Evolutionary conservation across 2,797 vertebrate species (phyloP).

Genomic region (Odontamblyopus lacepedii): DNA sequence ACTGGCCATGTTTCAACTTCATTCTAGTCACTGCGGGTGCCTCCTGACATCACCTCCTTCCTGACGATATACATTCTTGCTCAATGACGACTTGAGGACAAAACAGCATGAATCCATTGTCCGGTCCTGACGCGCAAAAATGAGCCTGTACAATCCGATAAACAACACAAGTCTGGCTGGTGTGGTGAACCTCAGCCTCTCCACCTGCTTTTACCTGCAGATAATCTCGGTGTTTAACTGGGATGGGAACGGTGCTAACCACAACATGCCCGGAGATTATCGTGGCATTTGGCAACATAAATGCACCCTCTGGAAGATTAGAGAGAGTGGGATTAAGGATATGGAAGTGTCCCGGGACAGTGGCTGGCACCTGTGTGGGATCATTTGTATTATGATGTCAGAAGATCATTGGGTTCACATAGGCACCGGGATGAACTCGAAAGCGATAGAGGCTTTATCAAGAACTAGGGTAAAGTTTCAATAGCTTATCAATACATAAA

Average conservation of each 20-base stretch:
- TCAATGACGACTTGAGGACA: slow-evolving; percentile 9
- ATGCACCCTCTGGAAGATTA: slow-evolving; percentile 43
- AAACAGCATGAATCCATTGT: slow-evolving; percentile 33
- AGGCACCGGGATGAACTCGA: not conserved
- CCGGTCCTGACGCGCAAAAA: slow-evolving; percentile 13
- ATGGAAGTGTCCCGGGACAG: slow-evolving; percentile 43
- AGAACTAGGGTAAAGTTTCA: not conserved
- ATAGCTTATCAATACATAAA: no score
- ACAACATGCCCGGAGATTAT: slow-evolving; percentile 49
- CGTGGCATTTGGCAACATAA: slow-evolving; percentile 60
- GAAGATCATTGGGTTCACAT: slow-evolving; percentile 19
- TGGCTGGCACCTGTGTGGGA: slow-evolving; percentile 25
- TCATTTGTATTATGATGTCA: slow-evolving; percentile 38
- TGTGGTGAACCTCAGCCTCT: slow-evolving; percentile 11
- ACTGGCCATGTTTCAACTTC: not conserved
- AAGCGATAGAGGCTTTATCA: not conserved
- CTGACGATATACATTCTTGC: slow-evolving; percentile 37
- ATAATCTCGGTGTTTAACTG: slow-evolving; percentile 37
- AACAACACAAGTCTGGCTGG: slow-evolving; percentile 22
- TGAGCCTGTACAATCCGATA: slow-evolving; percentile 21
- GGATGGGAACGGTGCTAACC: slow-evolving; percentile 29
- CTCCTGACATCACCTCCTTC: slow-evolving; percentile 31
- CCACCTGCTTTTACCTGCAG: slow-evolving; percentile 3
- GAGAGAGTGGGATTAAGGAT: slow-evolving; percentile 59
- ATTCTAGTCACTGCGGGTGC: slow-evolving; percentile 22